Evolutionary conservation across 1,140 invertebrate species (phyloP), one percentile per base, ranked within the genome.

Genomic region (Drosophila kepulauana): DNA sequence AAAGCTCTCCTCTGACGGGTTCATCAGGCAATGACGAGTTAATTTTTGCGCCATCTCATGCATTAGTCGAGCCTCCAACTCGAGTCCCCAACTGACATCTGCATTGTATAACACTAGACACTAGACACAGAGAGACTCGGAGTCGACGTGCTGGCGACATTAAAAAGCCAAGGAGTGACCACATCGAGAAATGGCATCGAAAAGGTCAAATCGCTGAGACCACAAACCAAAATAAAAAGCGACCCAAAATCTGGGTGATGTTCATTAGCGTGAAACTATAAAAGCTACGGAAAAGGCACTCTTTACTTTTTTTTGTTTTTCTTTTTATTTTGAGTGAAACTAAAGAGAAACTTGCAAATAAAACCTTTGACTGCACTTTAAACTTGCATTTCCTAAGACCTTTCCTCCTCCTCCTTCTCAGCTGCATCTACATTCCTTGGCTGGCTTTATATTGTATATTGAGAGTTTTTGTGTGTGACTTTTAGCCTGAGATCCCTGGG

Each of bases 201-300:
- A 78, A 77, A 77, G 75, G 69, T 63, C 78, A 67, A 76, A 69
- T 61, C 56, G 54, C 59, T 16, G 35, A 16, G 66, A 43, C 77
- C 69, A 75, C 58, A 64, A 75, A 75, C 20, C 79, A 80, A 80
- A 66, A 66, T 71, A 72, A 80, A 63, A 80, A 72, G 35, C 7
- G 35, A 38, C 8, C 35, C 10, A 70, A 71, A 70, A 68, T 88
- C 85, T 88, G 85, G 84, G 87, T 84, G 85, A 88, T 81, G 85
- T 88, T 89, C 85, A 88, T 88, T 88, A 88, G 84, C 85, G 81
- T 89, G 85, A 89, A 89, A 80, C 82, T 87, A 82, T 75, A 75
- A 82, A 79, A 68, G 54, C 38, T 51, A 58, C 33, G 48, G 48
- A 61, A 59, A 61, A 35, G 25, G 41, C 46, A 66, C 25, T 20